phyloP scores from a whole-genome alignment of 2,113 vertebrate genomes.

The Neomonachus schauinslandi region DNA sequence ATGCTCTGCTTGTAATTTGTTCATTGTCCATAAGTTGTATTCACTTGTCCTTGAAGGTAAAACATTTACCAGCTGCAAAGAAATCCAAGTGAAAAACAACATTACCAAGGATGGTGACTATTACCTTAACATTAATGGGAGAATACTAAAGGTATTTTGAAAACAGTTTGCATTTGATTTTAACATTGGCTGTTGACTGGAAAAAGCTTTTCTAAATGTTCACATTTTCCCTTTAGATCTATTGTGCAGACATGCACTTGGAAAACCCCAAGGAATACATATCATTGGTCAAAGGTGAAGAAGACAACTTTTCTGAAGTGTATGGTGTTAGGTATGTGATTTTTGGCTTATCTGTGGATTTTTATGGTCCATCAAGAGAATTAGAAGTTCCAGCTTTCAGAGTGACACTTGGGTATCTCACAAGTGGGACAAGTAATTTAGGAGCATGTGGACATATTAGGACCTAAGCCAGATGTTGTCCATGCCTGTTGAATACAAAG shows the following conservation, averaged over 20 bases:
- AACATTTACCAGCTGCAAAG: constrained; percentile 90
- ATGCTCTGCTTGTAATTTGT: background rate
- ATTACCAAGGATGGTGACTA: constrained; percentile 93
- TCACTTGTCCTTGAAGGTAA: constrained; percentile 89
- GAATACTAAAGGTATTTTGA: constrained; percentile 91
- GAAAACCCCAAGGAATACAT: constrained; percentile 94
- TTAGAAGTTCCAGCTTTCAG: background rate
- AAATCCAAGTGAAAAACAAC: constrained; percentile 91
- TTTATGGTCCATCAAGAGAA: background rate
- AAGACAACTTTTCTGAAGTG: constrained; percentile 97
- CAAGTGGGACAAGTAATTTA: background rate
- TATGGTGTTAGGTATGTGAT: constrained; percentile 92
- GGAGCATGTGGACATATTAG: background rate
- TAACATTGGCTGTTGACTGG: constrained; percentile 5
- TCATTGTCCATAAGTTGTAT: constrained; percentile 60
- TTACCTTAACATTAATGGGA: constrained; percentile 90
- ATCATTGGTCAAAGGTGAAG: constrained; percentile 92
- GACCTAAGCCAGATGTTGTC: background rate
- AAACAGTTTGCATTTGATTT: constrained; percentile 15
- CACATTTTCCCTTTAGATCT: constrained; percentile 88
- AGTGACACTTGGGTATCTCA: background rate
- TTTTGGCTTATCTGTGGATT: background rate
- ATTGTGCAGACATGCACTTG: constrained; percentile 94
- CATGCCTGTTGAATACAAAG: background rate
- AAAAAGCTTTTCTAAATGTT: constrained; percentile 5